Percentiles rank a stretch among this genome's conserved stretches.
Evolutionary conservation across 2,113 vertebrate species (phyloP).

Genomic region (Echinops telfairi): DNA sequence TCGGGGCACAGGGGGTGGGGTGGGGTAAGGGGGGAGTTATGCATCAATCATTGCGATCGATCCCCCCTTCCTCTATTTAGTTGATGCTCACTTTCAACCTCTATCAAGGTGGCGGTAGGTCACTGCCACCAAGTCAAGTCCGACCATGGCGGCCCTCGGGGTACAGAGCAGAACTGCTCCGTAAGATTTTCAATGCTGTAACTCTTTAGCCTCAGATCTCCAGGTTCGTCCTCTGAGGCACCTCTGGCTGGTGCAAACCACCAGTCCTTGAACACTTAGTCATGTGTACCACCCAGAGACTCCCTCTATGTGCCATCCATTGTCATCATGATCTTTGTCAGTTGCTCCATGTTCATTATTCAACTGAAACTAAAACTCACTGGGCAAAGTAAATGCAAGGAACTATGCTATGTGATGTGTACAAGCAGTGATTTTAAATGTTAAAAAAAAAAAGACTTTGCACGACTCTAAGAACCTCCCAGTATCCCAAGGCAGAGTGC

Average conservation of each 20-base stretch:
- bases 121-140: background rate
- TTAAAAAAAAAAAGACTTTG: background rate
- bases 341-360: background rate
- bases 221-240: background rate
- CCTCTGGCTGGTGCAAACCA: background rate
- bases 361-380: constrained; percentile 10
- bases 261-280: background rate
- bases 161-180: background rate
- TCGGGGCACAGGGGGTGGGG: no score
- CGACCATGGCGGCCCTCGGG: background rate
- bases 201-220: background rate
- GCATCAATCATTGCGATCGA: no score
- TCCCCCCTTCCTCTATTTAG: background rate
- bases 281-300: background rate
- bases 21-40: no score
- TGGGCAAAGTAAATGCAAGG: constrained; percentile 11
- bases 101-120: background rate
- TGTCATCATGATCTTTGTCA: background rate
- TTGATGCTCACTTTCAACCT: background rate
- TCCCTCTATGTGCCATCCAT: background rate
- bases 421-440: background rate
- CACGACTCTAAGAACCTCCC: background rate
- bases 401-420: background rate
- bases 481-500: background rate
- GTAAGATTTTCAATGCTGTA: background rate